Conservation (phyloP, 2,888 invertebrate genomes). For the Chalcis sispes region DNA sequence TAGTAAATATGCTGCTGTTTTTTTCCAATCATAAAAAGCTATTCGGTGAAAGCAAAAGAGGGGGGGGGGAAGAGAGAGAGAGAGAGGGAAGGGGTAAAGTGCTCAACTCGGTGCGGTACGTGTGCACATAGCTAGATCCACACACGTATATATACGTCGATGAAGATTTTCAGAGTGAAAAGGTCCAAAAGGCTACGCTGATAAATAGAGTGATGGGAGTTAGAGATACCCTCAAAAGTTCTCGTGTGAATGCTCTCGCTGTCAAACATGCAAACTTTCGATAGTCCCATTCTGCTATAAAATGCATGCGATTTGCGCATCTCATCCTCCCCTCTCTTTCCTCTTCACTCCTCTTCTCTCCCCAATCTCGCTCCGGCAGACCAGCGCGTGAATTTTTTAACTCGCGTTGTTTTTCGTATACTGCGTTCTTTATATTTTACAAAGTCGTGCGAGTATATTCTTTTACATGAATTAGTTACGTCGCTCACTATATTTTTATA, state of each 20-base stretch:
- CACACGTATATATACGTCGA: too few relatives aligned
- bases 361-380: too few relatives aligned
- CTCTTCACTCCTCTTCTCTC: too few relatives aligned
- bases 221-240: slow-evolving; percentile 31
- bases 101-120: background rate
- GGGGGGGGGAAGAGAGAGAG: background rate
- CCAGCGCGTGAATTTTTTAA: background rate
- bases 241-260: slow-evolving; percentile 22
- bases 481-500: too few relatives aligned
- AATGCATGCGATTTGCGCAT: slow-evolving; percentile 32
- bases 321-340: slow-evolving; percentile 26
- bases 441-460: too few relatives aligned
- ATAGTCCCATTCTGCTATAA: slow-evolving; percentile 33
- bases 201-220: slow-evolving; percentile 47
- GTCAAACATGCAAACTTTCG: slow-evolving; percentile 34
- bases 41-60: slow-evolving; percentile 3
- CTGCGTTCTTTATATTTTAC: background rate
- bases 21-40: slow-evolving; percentile 8
- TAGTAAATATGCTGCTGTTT: background rate
- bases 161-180: slow-evolving; percentile 33
- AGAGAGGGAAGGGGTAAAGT: background rate
- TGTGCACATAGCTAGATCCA: too few relatives aligned
- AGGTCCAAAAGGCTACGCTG: slow-evolving; percentile 22
- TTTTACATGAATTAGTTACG: too few relatives aligned
- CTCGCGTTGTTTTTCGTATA: background rate